Base-by-base conservation (phyloP, 2,888 invertebrate species). In the Bhutanitis thaidina region DNA sequence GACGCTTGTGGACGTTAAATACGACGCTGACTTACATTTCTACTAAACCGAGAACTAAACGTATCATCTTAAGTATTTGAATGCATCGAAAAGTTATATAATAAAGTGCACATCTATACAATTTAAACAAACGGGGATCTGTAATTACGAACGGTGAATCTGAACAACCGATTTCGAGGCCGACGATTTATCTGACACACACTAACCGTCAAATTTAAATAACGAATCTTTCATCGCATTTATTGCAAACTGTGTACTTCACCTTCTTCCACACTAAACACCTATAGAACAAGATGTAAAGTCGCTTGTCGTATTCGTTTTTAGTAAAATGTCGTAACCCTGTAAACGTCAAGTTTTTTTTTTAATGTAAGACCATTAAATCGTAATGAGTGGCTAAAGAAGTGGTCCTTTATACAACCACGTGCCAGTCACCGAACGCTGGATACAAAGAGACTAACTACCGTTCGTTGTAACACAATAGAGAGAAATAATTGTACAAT, bases 401-500 rank as follows among this genome's bases (percentile, higher is more conserved):
- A 85, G 85, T 79, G 80, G 75, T 77, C 65, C 73, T 77, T 83
- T 80, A 78, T 77, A 69, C 52, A 56, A 84, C 83, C 87, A 87
- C 87, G 88, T 87, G 88, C 88, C 83, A 76, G 79, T 82, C 73
- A 71, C 67, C 67, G 65, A 72, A 68, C 66, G 64, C 61, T 47
- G 57, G 13, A 37, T 60, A 79, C 74, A 81, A 83, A 75, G 79
- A 75, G 77, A 77, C 73, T 67, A 85, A 88, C 88, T 88, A 88
- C 87, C 85, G 87, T 83, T 80, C 74, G 69, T 73, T 71, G 70
- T 75, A 70, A 68, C 76, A 84, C 84, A 86, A 86, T 77, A 66
- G 79, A 73, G 71, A 71, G 70, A 84, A 86, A 86, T 87, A 85
- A 87, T 85, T 84, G 82, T 83, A 85, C 82, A 84, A 87, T 86